Evolutionary conservation across 64 coral and sea anemone genomes (phyloP).

Genomic region (Dendrophyllia cribrosa): DNA sequence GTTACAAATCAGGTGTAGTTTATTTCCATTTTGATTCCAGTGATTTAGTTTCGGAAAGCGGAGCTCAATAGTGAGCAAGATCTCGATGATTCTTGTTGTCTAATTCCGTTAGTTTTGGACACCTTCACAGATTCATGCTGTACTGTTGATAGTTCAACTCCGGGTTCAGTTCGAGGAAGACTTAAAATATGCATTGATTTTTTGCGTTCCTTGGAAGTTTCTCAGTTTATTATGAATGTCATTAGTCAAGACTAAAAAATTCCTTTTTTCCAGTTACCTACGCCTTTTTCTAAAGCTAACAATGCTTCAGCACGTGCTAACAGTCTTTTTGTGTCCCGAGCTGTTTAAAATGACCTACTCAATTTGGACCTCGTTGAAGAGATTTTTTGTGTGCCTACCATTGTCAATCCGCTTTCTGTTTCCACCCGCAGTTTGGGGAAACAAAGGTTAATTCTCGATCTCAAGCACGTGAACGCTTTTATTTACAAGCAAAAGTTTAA

Average conservation of each 20-base stretch:
- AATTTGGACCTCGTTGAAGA: not conserved
- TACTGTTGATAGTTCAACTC: not conserved
- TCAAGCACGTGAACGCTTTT: slow-evolving; percentile 17
- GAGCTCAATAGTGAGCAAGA: not conserved
- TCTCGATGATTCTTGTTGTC: not conserved
- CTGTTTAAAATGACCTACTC: slow-evolving; percentile 13
- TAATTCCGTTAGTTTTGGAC: not conserved
- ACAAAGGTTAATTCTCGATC: slow-evolving; percentile 33
- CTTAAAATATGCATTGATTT: slow-evolving; percentile 3
- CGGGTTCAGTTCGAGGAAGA: not conserved
- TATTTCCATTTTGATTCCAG: not conserved
- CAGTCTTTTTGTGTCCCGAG: not conserved
- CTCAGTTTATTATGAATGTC: slow-evolving; percentile 11
- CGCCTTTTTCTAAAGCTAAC: not conserved
- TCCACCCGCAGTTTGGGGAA: not conserved
- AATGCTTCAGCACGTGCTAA: slow-evolving; percentile 3
- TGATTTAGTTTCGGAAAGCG: not conserved
- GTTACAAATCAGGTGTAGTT: not conserved
- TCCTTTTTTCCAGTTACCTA: slow-evolving; percentile 8
- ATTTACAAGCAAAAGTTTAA: slow-evolving; percentile 39
- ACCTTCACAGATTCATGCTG: not conserved
- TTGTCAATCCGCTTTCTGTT: slow-evolving; percentile 42
- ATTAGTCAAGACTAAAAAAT: slow-evolving; percentile 2
- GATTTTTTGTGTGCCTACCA: not conserved
- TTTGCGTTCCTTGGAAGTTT: slow-evolving; percentile 13